Base-by-base conservation (phyloP, 2,888 invertebrate genomes). In the Cheilosia grossa region DNA sequence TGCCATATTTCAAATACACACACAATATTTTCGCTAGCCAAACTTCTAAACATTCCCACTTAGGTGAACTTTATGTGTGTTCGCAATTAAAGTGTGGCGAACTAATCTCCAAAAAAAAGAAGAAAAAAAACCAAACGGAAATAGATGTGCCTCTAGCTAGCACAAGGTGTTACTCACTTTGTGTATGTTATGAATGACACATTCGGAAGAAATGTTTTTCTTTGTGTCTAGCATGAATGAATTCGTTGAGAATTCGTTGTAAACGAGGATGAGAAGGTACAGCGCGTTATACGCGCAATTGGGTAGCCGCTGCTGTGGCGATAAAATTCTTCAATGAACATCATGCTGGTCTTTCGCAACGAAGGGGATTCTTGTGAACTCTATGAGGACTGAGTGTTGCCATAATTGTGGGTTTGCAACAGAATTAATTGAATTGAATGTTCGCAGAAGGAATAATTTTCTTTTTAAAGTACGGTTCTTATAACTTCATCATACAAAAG, bases 171-270 rank as follows among this genome's bases (percentile, higher is more conserved):
- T 82, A 70, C 75, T 82, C 64, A 70, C 75, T 82, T 21, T 75
- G 74, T 64, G 70, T 70, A 70, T 30, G 30, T 9, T 30, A 9
- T 30, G 30, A 30, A 81, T 64, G 75, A 81, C 75, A 75, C 64
- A 70, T 75, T 75, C 58, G 67, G 56, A 70, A 53, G 69, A 59
- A 19, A 58, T 10, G 30, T 59, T 64, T 82, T 77, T 77, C 75
- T 72, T 70, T 72, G 70, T 70, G 27, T 59, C 75, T 59, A 4
- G 21, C n/a, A 77, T 82, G 82, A 82, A 82, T 82, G 75, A 72
- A 75, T 75, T 82, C 70, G 75, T 59, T 75, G 64, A 75, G 81
- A 70, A 75, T 75, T 82, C 70, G 70, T 66, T 75, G 70, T 82
- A 70, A 59, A 70, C 56, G 58, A 54, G n/a, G 15, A 7, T 0